Evolutionary conservation across 2,888 invertebrate species (phyloP), one percentile per base, ranked within the genome.

Genomic region (Stenotaenia linearis): DNA sequence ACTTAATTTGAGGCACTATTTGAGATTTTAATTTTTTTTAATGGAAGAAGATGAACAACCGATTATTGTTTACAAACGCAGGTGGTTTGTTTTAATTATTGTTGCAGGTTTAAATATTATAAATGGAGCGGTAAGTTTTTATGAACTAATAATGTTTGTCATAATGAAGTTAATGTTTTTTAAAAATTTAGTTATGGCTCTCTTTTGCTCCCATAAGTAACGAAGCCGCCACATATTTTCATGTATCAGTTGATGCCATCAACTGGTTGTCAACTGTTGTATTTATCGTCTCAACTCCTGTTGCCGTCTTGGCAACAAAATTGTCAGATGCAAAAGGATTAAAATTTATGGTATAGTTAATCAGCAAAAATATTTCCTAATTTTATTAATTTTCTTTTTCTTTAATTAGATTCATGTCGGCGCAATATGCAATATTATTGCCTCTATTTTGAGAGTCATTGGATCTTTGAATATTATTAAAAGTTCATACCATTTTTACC

Each of bases 401-500:
- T 1, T 77, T 5, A 37, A 40, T 77, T 4, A 78, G 78, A 78
- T 78, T 61, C 61, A 61, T 50, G 21, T 61, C 0, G 78, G 78
- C 2, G 78, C 78, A 61, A 12, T 40, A n/a, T 75, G 74, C 10
- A 78, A 79, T 18, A 28, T 28, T 7, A 18, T 75, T n/a, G 80
- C 75, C 18, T 35, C 75, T 12, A 2, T 75, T 7, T 23, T 75
- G 23, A 30, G 80, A 30, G 56, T 80, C 2, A 21, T 75, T 23
- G 50, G 78, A 1, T 75, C 78, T 15, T 28, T 75, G 15, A 32
- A 74, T 28, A 18, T 45, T 25, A 35, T 75, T 21, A 50, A 78
- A 23, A 9, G 21, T 3, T 21, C 37, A 56, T 83, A 78, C 69
- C 82, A 83, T 7, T 85, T 85, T 81, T 81, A 83, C 6, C 80